A percentile compares a stretch with the other conserved stretches of the same genome.
These are phyloP conservation scores for Ariolimax columbianus DNA, from an alignment of 2,888 invertebrate genomes.

Conservation along the genomic window DNA sequence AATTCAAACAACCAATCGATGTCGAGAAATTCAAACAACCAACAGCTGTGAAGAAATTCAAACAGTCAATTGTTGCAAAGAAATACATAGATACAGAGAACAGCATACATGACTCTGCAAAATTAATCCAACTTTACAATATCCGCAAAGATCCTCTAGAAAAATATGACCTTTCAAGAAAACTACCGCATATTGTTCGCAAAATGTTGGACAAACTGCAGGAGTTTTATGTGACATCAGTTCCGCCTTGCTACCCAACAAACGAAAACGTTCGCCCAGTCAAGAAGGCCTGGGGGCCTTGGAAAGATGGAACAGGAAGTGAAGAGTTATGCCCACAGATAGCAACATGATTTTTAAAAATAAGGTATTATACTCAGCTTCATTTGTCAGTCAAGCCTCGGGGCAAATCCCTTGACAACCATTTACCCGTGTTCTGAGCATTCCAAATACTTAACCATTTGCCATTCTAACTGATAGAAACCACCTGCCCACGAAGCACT, in stretches of 20 bases:
- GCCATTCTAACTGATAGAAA: too few species aligned
- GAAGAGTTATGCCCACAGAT: neutral
- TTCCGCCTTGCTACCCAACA: neutral
- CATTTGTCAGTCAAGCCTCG: too few species aligned
- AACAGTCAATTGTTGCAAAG: too few species aligned
- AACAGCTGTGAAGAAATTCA: neutral
- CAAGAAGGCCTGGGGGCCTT: slow-evolving; percentile 30
- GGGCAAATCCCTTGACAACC: too few species aligned
- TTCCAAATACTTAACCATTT: too few species aligned
- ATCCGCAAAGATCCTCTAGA: slow-evolving; percentile 21
- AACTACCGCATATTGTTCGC: neutral
- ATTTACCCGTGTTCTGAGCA: too few species aligned
- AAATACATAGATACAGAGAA: too few species aligned
- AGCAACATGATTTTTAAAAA: neutral
- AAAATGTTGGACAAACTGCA: slow-evolving; percentile 25
- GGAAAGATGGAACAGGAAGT: slow-evolving; percentile 11
- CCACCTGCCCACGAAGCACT: too few species aligned
- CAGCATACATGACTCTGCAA: neutral
- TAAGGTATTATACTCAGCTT: too few species aligned
- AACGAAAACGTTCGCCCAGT: slow-evolving; percentile 3
- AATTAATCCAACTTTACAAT: slow-evolving; percentile 22
- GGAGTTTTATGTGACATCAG: slow-evolving; percentile 19
- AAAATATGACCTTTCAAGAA: slow-evolving; percentile 2
- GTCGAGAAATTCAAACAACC: neutral
- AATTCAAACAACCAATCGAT: too few species aligned